These are phyloP conservation scores for Eupithecia subumbrata DNA, from an alignment of 2,888 invertebrate genomes.

Conservation along the genomic window DNA sequence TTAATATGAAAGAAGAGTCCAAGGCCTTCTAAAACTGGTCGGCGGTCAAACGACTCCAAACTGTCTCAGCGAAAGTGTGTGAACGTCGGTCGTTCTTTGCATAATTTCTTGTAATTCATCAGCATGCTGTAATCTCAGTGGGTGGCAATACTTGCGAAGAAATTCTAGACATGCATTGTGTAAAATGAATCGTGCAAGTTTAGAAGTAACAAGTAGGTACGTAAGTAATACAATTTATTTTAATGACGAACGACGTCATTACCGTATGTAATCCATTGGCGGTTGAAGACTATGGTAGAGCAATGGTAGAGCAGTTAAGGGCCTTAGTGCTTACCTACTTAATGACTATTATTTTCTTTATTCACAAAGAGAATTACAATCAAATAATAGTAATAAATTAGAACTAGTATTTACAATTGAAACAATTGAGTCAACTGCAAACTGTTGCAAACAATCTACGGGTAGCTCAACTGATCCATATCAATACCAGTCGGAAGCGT, in stretches of 20 bases:
- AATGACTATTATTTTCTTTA: too few relatives aligned
- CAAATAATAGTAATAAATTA: too few relatives aligned
- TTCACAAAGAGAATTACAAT: too few relatives aligned
- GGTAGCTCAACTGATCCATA: too few relatives aligned
- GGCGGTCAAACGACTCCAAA: slow-evolving; percentile 65
- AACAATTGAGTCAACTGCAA: too few relatives aligned
- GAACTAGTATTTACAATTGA: too few relatives aligned
- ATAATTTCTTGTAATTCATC: slow-evolving; percentile 76
- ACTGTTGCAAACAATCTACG: too few relatives aligned
- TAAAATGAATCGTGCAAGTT: slow-evolving; percentile 27
- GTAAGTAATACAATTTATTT: neutral
- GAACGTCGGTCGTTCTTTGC: slow-evolving; percentile 67
- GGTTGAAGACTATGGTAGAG: too few relatives aligned
- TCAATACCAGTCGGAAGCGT: too few relatives aligned
- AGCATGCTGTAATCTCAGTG: slow-evolving; percentile 66
- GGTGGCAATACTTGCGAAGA: slow-evolving; percentile 64
- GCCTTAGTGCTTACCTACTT: too few relatives aligned
- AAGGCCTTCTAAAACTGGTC: slow-evolving; percentile 57
- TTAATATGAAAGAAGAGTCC: slow-evolving; percentile 11
- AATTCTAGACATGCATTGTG: slow-evolving; percentile 53
- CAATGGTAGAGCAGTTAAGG: too few relatives aligned
- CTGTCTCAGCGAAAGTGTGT: slow-evolving; percentile 82
- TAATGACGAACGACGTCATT: neutral
- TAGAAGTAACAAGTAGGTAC: neutral
- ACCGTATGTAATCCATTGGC: neutral